A percentile compares a stretch with the other conserved stretches of the same genome.
These are phyloP conservation scores for Sebastes diploproa DNA, from an alignment of 2,797 vertebrate species.

Conservation along the genomic window DNA sequence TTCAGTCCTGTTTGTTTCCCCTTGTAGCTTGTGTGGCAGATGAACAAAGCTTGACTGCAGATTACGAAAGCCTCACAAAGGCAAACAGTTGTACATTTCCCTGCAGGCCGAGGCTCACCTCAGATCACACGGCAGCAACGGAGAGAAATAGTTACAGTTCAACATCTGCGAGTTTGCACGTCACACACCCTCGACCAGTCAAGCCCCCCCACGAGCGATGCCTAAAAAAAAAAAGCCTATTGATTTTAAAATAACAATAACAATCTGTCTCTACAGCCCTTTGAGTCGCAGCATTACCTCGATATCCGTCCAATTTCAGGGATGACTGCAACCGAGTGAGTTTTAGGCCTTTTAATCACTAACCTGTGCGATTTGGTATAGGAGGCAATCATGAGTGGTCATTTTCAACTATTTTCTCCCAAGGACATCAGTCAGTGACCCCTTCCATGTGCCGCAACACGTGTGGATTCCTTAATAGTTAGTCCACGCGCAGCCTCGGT, in stretches of 20 bases:
- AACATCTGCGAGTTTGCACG: conserved; percentile 13
- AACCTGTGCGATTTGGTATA: conserved; percentile 28
- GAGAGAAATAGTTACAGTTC: conserved; percentile 42
- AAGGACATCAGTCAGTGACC: conserved; percentile 30
- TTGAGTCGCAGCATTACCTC: conserved; percentile 35
- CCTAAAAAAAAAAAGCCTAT: conserved; percentile 48
- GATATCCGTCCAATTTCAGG: conserved; percentile 64
- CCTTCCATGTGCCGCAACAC: not conserved
- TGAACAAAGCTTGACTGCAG: conserved; percentile 53
- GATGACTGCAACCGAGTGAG: conserved; percentile 41
- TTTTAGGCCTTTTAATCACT: conserved; percentile 53
- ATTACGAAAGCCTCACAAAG: conserved; percentile 57
- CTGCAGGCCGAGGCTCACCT: conserved; percentile 48
- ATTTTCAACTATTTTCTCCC: conserved; percentile 41
- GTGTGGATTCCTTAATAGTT: conserved; percentile 8
- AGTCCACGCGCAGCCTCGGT: not conserved
- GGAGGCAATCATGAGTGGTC: conserved; percentile 33
- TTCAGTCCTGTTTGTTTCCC: not conserved
- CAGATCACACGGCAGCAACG: conserved; percentile 41
- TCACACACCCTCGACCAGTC: conserved; percentile 15
- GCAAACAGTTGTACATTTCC: conserved; percentile 54
- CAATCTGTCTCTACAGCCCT: conserved; percentile 18
- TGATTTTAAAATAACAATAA: conserved; percentile 67
- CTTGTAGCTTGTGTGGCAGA: conserved; percentile 20
- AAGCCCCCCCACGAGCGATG: not conserved